These are phyloP conservation scores for Haliclystus octoradiatus DNA, from an alignment of 30 jellyfish, hydroid and myxozoan genomes.

Conservation along the genomic window DNA sequence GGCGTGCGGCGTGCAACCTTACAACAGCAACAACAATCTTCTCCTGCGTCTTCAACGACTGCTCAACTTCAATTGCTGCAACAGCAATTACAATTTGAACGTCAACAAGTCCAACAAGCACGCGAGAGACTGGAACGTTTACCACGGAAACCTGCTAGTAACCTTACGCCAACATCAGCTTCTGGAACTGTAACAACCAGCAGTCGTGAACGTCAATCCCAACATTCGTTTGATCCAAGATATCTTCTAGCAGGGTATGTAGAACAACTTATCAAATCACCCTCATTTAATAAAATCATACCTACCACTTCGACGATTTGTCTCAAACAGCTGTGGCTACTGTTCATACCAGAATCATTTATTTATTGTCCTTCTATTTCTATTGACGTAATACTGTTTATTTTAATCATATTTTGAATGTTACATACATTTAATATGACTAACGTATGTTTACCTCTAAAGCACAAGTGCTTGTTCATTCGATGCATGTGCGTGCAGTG, in stretches of 20 bases:
- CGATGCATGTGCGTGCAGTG: too few species aligned
- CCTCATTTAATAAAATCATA: too few species aligned
- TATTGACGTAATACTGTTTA: too few species aligned
- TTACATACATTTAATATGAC: not conserved
- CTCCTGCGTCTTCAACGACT: constrained; percentile 69
- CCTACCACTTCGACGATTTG: too few species aligned
- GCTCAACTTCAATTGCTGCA: constrained; percentile 87
- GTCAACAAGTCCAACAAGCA: constrained; percentile 99
- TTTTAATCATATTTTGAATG: too few species aligned
- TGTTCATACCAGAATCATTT: too few species aligned
- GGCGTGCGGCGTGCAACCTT: constrained; percentile 98
- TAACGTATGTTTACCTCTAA: too few species aligned
- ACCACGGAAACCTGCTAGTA: constrained; percentile 77
- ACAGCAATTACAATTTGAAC: constrained; percentile 87
- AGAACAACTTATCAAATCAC: too few species aligned
- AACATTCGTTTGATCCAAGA: not conserved
- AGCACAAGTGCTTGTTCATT: too few species aligned
- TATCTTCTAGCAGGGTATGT: not conserved
- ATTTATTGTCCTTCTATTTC: too few species aligned
- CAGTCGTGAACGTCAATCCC: not conserved
- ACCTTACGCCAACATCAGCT: constrained; percentile 32
- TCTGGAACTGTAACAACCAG: constrained; percentile 16
- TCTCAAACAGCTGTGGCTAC: too few species aligned
- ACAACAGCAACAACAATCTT: constrained; percentile 85
- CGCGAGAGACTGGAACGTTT: constrained; percentile 90